Evolutionary conservation across 1,140 invertebrate genomes (phyloP).

Genomic region (Halictus rubicundus): DNA sequence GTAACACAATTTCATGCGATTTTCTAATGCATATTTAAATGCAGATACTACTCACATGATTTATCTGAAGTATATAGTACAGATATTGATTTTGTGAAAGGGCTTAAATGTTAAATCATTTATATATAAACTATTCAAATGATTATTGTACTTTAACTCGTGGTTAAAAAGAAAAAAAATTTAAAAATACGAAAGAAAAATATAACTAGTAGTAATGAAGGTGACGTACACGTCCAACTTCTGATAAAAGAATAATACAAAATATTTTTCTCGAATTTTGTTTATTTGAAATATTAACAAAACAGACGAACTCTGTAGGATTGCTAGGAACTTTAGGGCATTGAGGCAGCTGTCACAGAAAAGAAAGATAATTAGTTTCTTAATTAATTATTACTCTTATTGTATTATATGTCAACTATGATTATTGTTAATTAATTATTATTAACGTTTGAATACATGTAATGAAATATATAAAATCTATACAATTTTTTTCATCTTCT

Average conservation of each 20-base stretch:
- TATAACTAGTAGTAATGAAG: slow-evolving; percentile 30
- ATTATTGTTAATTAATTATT: slow-evolving; percentile 70
- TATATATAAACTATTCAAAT: slow-evolving; percentile 23
- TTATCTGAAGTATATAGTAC: slow-evolving; percentile 10
- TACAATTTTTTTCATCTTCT: slow-evolving; percentile 71
- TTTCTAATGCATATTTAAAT: slow-evolving; percentile 18
- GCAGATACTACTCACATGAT: slow-evolving; percentile 29
- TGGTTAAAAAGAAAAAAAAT: slow-evolving; percentile 28
- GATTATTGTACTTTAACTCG: slow-evolving; percentile 25
- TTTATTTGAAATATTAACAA: slow-evolving; percentile 46
- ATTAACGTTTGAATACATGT: slow-evolving; percentile 71
- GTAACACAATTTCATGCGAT: slow-evolving; percentile 10
- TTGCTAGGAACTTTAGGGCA: slow-evolving; percentile 78
- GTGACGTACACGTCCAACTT: slow-evolving; percentile 45
- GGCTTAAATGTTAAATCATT: slow-evolving; percentile 21
- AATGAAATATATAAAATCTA: slow-evolving; percentile 74
- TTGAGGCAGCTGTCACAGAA: slow-evolving; percentile 81
- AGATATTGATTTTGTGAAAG: slow-evolving; percentile 20
- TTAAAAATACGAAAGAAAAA: slow-evolving; percentile 11
- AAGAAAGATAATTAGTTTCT: slow-evolving; percentile 76
- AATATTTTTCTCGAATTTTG: slow-evolving; percentile 10
- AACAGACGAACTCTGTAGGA: slow-evolving; percentile 77
- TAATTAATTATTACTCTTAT: slow-evolving; percentile 71
- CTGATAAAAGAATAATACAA: slow-evolving; percentile 12
- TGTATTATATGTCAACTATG: slow-evolving; percentile 75